Evolutionary conservation across 2,113 vertebrate species (phyloP).

Genomic region (Pterocles gutturalis): DNA sequence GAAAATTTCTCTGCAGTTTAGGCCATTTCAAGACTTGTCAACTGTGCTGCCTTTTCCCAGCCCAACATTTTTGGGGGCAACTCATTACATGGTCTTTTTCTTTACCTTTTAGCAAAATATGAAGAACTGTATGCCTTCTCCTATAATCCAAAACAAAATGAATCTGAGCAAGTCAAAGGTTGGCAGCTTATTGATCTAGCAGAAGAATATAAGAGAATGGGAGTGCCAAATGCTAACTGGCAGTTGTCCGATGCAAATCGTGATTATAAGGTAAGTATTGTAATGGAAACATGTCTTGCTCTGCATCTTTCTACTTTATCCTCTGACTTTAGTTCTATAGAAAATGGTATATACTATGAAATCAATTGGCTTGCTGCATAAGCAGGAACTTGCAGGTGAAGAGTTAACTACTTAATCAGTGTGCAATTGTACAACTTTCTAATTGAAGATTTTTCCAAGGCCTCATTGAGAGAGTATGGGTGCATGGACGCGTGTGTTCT

Average conservation of each 20-base stretch:
- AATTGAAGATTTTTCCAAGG: background rate
- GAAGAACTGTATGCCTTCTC: conserved; percentile 97
- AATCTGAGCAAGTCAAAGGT: conserved; percentile 88
- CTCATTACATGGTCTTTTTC: background rate
- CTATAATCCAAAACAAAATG: conserved; percentile 97
- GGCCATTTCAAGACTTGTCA: background rate
- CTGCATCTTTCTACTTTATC: background rate
- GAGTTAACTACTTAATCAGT: background rate
- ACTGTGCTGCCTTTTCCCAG: background rate
- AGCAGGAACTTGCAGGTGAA: background rate
- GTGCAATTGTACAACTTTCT: background rate
- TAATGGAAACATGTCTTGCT: background rate
- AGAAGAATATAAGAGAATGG: conserved; percentile 94
- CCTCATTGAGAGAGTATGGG: background rate
- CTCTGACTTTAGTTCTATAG: background rate
- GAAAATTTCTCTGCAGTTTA: background rate
- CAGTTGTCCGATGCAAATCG: conserved; percentile 93
- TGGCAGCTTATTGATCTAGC: conserved; percentile 92
- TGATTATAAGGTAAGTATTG: conserved; percentile 87
- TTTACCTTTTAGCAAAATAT: conserved; percentile 63
- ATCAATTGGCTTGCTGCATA: background rate
- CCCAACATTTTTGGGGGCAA: background rate
- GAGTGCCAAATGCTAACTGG: conserved; percentile 91
- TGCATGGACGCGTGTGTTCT: background rate
- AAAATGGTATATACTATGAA: background rate